Conservation (phyloP, 2,113 vertebrate species). For the Siphamia tubifer region DNA sequence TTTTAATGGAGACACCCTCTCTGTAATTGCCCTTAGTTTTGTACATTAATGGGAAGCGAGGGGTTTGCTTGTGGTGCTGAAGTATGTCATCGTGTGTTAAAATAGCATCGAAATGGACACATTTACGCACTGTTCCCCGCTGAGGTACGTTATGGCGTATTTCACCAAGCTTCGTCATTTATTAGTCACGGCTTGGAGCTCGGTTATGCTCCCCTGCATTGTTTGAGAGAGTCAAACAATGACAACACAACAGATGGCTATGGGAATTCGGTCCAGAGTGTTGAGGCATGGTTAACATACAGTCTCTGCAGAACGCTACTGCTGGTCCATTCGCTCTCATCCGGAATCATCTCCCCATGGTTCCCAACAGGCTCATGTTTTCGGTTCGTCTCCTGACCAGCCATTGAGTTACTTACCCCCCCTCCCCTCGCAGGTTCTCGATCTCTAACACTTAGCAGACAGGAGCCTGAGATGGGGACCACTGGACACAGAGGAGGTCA, state of each 20-base stretch:
- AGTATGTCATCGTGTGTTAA: constrained; percentile 31
- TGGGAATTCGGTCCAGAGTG: constrained; percentile 1
- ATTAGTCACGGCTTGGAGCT: constrained; percentile 21
- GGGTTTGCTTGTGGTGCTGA: not conserved
- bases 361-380: constrained; percentile 16
- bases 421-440: constrained; percentile 13
- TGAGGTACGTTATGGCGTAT: not conserved
- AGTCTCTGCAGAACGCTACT: constrained; percentile 10
- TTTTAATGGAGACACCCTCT: constrained; percentile 42
- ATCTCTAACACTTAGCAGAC: constrained; percentile 68
- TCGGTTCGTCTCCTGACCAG: constrained; percentile 24
- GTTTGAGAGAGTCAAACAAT: constrained; percentile 2
- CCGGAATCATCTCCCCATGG: constrained; percentile 23
- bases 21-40: constrained; percentile 54
- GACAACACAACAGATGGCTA: constrained; percentile 37
- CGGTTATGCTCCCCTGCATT: not conserved
- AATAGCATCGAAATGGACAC: constrained; percentile 11
- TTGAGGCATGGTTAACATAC: constrained; percentile 13
- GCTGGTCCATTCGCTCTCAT: constrained; percentile 23
- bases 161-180: constrained; percentile 19
- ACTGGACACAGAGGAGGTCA: constrained; percentile 69
- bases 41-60: constrained; percentile 41
- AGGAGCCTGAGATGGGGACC: constrained; percentile 57
- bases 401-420: constrained; percentile 15
- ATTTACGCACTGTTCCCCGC: not conserved